phyloP scores from a whole-genome alignment of 2,113 vertebrate species.

The Melanerpes aurifrons region DNA sequence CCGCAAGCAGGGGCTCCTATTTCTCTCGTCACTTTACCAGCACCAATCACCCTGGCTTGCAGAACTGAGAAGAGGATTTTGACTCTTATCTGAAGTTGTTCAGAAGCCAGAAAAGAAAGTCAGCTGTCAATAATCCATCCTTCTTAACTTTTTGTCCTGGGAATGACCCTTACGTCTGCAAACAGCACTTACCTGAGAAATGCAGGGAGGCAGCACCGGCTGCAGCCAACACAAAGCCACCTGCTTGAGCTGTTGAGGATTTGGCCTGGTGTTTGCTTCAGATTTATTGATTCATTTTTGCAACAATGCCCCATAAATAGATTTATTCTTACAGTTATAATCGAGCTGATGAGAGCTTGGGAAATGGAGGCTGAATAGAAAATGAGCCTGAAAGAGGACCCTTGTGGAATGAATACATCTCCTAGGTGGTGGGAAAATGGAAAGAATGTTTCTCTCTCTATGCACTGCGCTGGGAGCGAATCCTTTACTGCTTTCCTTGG shows the following conservation, averaged over 20 bases:
- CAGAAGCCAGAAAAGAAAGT: not conserved
- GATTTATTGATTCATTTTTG: slow-evolving; percentile 40
- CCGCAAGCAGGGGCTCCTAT: not conserved
- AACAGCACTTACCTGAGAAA: not conserved
- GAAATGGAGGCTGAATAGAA: slow-evolving; percentile 9
- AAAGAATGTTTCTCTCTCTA: not conserved
- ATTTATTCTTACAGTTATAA: slow-evolving; percentile 14
- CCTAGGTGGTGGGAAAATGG: not conserved
- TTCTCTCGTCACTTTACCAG: not conserved
- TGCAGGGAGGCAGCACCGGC: not conserved
- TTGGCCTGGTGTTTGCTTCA: not conserved
- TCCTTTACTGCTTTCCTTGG: not conserved
- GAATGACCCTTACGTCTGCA: not conserved
- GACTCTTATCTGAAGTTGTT: not conserved
- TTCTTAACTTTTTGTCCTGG: not conserved
- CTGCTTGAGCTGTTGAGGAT: not conserved
- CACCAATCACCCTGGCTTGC: not conserved
- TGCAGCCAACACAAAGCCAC: not conserved
- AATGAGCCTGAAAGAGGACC: not conserved
- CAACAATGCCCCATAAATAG: not conserved
- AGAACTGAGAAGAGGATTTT: not conserved
- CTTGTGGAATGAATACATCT: not conserved
- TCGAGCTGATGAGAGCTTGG: not conserved
- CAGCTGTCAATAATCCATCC: not conserved
- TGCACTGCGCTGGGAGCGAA: not conserved